Percentiles rank a stretch among this genome's conserved stretches.
Conservation (phyloP, 2,888 invertebrate species). For the Acronicta alni region DNA sequence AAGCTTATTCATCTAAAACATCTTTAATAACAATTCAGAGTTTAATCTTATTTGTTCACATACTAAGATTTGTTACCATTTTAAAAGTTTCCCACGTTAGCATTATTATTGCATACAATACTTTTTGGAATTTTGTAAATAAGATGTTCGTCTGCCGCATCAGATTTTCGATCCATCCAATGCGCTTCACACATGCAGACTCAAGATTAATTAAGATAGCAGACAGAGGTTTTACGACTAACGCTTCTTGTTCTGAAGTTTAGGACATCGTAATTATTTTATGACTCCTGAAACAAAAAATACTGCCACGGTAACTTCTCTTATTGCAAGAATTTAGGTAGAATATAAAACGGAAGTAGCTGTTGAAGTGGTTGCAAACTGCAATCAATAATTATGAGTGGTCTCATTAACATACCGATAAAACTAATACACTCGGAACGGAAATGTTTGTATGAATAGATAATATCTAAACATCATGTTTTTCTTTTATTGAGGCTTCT, state of each 20-base stretch:
- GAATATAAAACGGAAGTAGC: not conserved
- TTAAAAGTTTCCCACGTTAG: no score
- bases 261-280: slow-evolving; percentile 34
- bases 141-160: no score
- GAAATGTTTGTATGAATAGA: slow-evolving; percentile 30
- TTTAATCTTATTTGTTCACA: no score
- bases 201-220: slow-evolving; percentile 31
- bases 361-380: not conserved
- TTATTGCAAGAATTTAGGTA: not conserved
- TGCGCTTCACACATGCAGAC: slow-evolving; percentile 3
- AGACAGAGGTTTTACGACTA: slow-evolving; percentile 43
- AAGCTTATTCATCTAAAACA: not conserved
- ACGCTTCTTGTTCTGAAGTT: slow-evolving; percentile 22
- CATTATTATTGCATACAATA: no score
- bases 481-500: slow-evolving; percentile 11
- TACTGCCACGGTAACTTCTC: slow-evolving; percentile 13
- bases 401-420: slow-evolving; percentile 13
- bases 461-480: slow-evolving; percentile 20
- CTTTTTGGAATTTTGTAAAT: no score
- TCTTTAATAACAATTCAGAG: no score
- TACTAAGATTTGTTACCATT: no score
- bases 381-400: slow-evolving; percentile 4
- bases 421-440: slow-evolving; percentile 17
- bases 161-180: no score
- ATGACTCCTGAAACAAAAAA: slow-evolving; percentile 26